Evolutionary conservation across 2,888 invertebrate species (phyloP), one percentile per base, ranked within the genome.

Genomic region (Podotricha telesiphe): DNA sequence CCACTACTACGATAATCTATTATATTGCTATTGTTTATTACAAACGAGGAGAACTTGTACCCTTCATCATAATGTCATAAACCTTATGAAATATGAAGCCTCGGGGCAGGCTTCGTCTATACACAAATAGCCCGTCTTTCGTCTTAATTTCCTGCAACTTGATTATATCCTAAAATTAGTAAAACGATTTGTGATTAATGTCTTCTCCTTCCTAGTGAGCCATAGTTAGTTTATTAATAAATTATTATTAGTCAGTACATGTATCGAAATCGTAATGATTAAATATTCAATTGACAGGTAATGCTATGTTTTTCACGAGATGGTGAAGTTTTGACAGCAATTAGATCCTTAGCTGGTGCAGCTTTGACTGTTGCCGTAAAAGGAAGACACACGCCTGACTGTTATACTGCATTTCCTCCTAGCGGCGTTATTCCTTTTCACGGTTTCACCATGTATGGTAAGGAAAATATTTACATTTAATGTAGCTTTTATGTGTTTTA

Each of bases 401-500:
- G 94, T 79, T 93, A 95, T 20, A 95, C 97, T 20, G 95, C 95
- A 51, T 98, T 98, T 82, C 99, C 99, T 8, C 99, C 99, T 0
- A 98, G 97, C 83, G 98, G 98, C 0, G 96, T 99, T 47, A 98
- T 99, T 76, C 99, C 99, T 0, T 99, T 98, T 87, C 98, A 99
- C 85, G 99, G 99, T 0, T 98, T 99, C 86, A 97, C 98, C 20
- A 99, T 99, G 99, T 98, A 98, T 86, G 98, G 98, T 98, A 93
- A 80, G 88, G 56, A 6, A 51, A 50, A 42, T 48, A 7, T 11
- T 10, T 20, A 11, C 28, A 34, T 5, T 17, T 13, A 17, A 15
- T 10, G n/a, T 17, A 17, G 11, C 13, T 34, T n/a, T 62, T 13
- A 42, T 13, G 1, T 13, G 2, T 42, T 42, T 13, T 42, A 37